Conservation (phyloP, 2,888 invertebrate genomes). For the Idaea biselata region DNA sequence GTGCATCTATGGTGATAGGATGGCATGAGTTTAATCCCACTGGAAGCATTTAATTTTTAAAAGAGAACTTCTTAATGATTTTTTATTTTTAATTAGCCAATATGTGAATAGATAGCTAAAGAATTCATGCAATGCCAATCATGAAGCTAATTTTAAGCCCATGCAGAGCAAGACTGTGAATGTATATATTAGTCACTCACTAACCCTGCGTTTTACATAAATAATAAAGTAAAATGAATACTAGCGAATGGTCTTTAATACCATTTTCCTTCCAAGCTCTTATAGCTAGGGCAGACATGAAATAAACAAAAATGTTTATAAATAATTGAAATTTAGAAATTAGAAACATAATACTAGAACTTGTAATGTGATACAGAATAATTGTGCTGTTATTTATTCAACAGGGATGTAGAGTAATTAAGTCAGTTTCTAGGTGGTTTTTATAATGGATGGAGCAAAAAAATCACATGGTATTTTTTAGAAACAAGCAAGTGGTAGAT, state of each 20-base stretch:
- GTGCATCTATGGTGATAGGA: too few species aligned
- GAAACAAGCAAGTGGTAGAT: not conserved
- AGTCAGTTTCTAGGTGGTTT: too few species aligned
- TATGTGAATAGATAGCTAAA: not conserved
- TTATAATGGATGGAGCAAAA: not conserved
- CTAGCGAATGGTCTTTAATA: conserved; percentile 17
- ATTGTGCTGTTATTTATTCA: too few species aligned
- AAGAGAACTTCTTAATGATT: too few species aligned
- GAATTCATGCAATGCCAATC: conserved; percentile 3
- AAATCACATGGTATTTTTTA: not conserved
- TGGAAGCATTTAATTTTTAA: too few species aligned
- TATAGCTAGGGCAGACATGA: conserved; percentile 22
- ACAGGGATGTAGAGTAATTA: too few species aligned
- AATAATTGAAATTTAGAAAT: conserved; percentile 5
- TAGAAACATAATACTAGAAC: not conserved
- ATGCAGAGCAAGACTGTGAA: conserved; percentile 21
- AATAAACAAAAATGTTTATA: conserved; percentile 17
- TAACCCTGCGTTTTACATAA: conserved; percentile 23
- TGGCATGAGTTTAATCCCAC: too few species aligned
- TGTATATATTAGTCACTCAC: conserved; percentile 10
- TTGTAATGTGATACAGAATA: not conserved
- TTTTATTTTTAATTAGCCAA: not conserved
- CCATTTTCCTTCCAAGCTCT: conserved; percentile 19
- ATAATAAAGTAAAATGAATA: conserved; percentile 7
- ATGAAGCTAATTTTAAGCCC: conserved; percentile 8